Evolutionary conservation across 2,113 vertebrate species (phyloP).

Genomic region (Centropus bengalensis): DNA sequence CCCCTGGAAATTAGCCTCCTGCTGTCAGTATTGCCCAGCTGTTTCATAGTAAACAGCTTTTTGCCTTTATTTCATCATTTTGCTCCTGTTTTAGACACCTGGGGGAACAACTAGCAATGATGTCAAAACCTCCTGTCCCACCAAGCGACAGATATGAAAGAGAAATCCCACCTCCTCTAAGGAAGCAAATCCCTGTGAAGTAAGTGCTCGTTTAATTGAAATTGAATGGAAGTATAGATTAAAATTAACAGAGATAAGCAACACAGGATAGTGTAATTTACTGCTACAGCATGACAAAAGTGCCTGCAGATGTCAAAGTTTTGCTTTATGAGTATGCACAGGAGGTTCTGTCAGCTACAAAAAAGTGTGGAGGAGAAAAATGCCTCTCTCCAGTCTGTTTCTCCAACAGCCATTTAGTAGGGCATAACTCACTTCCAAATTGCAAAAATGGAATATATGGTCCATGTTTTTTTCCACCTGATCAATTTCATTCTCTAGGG

Average conservation of each 20-base stretch:
- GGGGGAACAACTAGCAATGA: conserved; percentile 74
- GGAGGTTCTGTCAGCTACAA: neutral
- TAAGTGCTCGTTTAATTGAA: conserved; percentile 22
- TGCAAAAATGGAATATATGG: neutral
- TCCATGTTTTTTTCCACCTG: neutral
- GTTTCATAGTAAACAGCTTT: neutral
- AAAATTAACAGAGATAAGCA: neutral
- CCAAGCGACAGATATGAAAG: conserved; percentile 74
- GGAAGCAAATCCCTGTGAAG: conserved; percentile 66
- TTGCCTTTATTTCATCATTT: neutral
- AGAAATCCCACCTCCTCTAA: conserved; percentile 62
- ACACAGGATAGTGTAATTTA: neutral
- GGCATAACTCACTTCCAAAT: neutral
- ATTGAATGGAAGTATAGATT: neutral
- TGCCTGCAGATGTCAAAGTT: neutral
- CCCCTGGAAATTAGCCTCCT: neutral
- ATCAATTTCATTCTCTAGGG: neutral
- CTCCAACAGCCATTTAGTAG: neutral
- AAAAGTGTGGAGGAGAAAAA: neutral
- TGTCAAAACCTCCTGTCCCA: conserved; percentile 81
- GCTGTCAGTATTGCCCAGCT: neutral
- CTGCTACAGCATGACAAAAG: neutral
- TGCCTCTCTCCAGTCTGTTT: neutral
- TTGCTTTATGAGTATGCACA: neutral
- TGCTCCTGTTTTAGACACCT: conserved; percentile 50